Conservation (phyloP, 1,140 invertebrate species). For the Centruroides vittatus region DNA sequence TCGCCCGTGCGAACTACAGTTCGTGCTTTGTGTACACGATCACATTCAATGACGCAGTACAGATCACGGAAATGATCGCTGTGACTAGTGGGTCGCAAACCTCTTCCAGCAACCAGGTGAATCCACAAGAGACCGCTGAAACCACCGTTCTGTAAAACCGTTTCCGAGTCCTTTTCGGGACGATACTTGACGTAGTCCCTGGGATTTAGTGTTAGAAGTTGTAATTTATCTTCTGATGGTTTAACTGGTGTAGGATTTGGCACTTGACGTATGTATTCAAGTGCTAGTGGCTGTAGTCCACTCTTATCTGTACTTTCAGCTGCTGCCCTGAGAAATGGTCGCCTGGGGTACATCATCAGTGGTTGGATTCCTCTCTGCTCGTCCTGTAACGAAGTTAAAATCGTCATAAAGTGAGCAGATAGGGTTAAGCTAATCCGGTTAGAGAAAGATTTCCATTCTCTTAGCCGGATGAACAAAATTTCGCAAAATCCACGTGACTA, state of each 20-base stretch:
- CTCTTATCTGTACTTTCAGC: too few relatives aligned
- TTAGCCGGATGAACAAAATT: too few relatives aligned
- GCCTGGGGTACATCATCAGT: conserved; percentile 1
- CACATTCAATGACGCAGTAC: conserved; percentile 93
- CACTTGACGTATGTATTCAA: conserved; percentile 25
- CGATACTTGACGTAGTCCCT: conserved; percentile 18
- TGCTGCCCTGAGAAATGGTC: conserved; percentile 8
- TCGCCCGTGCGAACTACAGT: conserved; percentile 96
- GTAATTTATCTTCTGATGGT: conserved; percentile 17
- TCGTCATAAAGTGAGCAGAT: too few relatives aligned
- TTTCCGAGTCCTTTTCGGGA: conserved; percentile 14
- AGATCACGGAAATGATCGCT: conserved; percentile 48
- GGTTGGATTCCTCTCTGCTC: too few relatives aligned
- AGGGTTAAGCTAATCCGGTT: too few relatives aligned
- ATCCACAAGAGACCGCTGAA: conserved; percentile 20
- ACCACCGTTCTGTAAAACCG: conserved; percentile 10
- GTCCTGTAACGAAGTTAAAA: too few relatives aligned
- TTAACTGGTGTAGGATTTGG: conserved; percentile 53
- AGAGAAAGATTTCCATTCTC: too few relatives aligned
- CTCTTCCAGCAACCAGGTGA: conserved; percentile 20
- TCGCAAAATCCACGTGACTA: too few relatives aligned
- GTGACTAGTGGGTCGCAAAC: conserved; percentile 13
- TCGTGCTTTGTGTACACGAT: conserved; percentile 90
- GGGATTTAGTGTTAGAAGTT: conserved; percentile 16
- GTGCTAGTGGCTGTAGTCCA: neutral